A percentile compares a stretch with the other conserved stretches of the same genome.
phyloP scores from a whole-genome alignment of 1,140 invertebrate species.

The Phocides pigmalion region DNA sequence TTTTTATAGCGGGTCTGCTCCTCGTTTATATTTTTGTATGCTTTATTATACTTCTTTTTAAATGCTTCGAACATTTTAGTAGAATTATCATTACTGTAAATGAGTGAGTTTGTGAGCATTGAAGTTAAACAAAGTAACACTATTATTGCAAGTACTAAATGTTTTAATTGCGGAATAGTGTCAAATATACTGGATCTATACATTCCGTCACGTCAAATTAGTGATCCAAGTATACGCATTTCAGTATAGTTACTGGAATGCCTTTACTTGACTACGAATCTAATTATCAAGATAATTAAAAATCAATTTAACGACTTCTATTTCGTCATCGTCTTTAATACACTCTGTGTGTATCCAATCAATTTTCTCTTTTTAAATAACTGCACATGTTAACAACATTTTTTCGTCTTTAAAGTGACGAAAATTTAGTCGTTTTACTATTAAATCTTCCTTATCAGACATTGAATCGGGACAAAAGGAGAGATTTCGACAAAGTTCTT shows the following conservation, averaged over 20 bases:
- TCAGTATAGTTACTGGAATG: too few species aligned
- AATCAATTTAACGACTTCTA: too few species aligned
- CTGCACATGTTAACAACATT: slow-evolving; percentile 41
- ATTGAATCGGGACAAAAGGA: neutral
- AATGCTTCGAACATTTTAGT: slow-evolving; percentile 50
- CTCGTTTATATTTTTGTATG: slow-evolving; percentile 43
- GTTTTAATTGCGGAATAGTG: neutral
- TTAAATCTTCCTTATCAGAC: neutral
- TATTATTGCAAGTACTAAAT: slow-evolving; percentile 3
- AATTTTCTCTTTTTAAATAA: slow-evolving; percentile 46
- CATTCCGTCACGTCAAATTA: too few species aligned
- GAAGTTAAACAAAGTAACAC: slow-evolving; percentile 10
- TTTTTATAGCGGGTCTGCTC: slow-evolving; percentile 47
- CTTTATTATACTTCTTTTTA: slow-evolving; percentile 59
- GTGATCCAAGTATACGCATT: too few species aligned
- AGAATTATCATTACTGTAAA: slow-evolving; percentile 42
- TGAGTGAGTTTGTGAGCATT: slow-evolving; percentile 1
- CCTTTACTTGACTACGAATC: too few species aligned
- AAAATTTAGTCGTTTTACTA: slow-evolving; percentile 44
- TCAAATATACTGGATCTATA: too few species aligned
- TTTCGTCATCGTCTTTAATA: too few species aligned
- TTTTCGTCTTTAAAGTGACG: slow-evolving; percentile 53
- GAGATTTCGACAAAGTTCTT: neutral
- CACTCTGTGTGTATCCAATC: neutral
- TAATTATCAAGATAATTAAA: too few species aligned